phyloP scores from a whole-genome alignment of 2,797 vertebrate species.

The Gallinago solitaria region DNA sequence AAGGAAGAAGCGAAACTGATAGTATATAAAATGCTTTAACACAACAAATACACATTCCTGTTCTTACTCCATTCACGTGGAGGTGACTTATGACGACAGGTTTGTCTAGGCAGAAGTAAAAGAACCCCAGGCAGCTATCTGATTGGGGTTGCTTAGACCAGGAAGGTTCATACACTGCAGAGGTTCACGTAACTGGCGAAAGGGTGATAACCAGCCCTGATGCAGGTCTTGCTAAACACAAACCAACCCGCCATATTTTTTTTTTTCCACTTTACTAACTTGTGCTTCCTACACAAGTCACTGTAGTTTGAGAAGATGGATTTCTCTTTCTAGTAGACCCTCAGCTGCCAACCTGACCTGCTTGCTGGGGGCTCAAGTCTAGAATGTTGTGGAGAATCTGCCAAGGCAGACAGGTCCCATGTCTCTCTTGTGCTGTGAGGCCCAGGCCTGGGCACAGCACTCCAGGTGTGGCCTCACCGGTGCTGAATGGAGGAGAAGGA shows the following conservation, averaged over 20 bases:
- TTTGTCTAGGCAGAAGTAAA: neutral
- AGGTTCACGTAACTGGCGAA: neutral
- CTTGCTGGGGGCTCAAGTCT: neutral
- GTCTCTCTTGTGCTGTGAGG: neutral
- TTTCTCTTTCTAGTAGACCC: neutral
- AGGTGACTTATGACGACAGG: neutral
- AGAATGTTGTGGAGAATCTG: neutral
- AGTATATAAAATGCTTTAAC: neutral
- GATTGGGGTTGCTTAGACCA: neutral
- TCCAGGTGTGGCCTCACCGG: neutral
- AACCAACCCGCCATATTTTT: neutral
- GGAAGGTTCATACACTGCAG: neutral
- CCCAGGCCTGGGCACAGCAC: neutral
- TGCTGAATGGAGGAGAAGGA: neutral
- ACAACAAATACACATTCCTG: neutral
- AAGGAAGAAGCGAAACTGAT: neutral
- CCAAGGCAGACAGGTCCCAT: neutral
- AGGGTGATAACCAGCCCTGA: neutral
- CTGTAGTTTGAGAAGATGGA: neutral
- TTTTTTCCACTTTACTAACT: neutral
- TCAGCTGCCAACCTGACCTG: neutral
- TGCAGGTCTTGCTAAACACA: neutral
- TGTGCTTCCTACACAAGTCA: neutral
- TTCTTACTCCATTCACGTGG: neutral
- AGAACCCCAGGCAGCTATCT: neutral